Evolutionary conservation across 1,140 invertebrate genomes (phyloP).

Genomic region (Hycleus phaleratus): DNA sequence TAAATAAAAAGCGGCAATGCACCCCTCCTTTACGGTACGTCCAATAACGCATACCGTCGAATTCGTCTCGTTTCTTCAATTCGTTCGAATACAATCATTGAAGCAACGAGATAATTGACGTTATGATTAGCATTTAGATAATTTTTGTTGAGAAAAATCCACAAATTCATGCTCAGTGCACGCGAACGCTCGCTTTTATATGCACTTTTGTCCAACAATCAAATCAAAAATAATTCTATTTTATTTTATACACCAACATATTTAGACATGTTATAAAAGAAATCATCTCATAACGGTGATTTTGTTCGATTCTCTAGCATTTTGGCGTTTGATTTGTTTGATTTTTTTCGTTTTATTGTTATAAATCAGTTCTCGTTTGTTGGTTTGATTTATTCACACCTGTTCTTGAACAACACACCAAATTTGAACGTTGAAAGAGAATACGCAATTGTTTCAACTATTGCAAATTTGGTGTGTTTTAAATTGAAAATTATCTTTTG

Average conservation of each 20-base stretch:
- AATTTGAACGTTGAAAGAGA: background rate
- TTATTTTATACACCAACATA: background rate
- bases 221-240: slow-evolving; percentile 14
- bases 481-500: slow-evolving; percentile 23
- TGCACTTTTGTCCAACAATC: slow-evolving; percentile 16
- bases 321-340: background rate
- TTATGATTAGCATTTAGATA: slow-evolving; percentile 13
- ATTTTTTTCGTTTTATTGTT: slow-evolving; percentile 1
- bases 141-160: slow-evolving; percentile 5
- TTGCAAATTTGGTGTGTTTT: slow-evolving; percentile 14
- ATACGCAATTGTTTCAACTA: background rate
- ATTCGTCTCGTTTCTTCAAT: background rate
- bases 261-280: too few relatives aligned
- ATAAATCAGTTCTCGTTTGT: background rate
- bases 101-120: background rate
- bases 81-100: too few relatives aligned
- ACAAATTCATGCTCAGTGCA: slow-evolving; percentile 25
- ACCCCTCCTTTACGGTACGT: slow-evolving; percentile 34
- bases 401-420: background rate
- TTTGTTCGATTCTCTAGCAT: too few relatives aligned
- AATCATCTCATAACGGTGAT: too few relatives aligned
- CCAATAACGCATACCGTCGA: slow-evolving; percentile 23
- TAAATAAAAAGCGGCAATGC: slow-evolving; percentile 26
- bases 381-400: background rate
- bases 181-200: slow-evolving; percentile 14